These are phyloP conservation scores for Marisa cornuarietis DNA, from an alignment of 1,140 invertebrate species.

Conservation along the genomic window DNA sequence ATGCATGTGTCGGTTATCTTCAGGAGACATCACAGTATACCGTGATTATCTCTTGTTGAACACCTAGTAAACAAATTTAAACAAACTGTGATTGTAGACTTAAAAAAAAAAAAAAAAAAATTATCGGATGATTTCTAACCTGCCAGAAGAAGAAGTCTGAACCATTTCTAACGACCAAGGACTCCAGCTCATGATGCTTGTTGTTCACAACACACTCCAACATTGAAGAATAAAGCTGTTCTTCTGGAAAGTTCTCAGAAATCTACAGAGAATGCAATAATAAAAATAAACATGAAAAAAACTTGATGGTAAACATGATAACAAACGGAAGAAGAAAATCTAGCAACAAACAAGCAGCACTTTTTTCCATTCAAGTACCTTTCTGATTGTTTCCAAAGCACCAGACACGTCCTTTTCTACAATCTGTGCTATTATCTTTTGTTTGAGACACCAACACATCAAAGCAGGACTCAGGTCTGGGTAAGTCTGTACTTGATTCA, in stretches of 20 bases:
- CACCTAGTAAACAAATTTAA: not conserved
- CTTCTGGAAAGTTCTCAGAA: not conserved
- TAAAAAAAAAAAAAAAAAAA: not conserved
- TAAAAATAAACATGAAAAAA: not conserved
- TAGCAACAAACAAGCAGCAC: not conserved
- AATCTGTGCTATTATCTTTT: conserved; percentile 17
- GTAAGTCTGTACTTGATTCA: not conserved
- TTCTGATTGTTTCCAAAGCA: not conserved
- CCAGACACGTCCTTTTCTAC: not conserved
- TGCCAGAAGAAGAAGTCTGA: conserved; percentile 12
- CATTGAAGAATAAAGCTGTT: not conserved
- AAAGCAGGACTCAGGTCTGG: conserved; percentile 12
- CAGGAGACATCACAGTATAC: not conserved
- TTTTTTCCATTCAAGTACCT: conserved; percentile 3
- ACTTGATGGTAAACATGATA: too few relatives aligned
- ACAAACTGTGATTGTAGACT: not conserved
- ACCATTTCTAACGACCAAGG: conserved; percentile 9
- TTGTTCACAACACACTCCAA: conserved; percentile 8
- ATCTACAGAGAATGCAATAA: conserved; percentile 2
- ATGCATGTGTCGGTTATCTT: not conserved
- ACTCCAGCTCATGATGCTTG: not conserved
- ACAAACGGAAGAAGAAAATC: too few relatives aligned
- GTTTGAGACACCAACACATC: conserved; percentile 28
- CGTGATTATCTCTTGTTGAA: too few relatives aligned
- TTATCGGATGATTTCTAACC: not conserved